Conservation (phyloP, 2,888 invertebrate genomes). For the Amphiduros pacificus region DNA sequence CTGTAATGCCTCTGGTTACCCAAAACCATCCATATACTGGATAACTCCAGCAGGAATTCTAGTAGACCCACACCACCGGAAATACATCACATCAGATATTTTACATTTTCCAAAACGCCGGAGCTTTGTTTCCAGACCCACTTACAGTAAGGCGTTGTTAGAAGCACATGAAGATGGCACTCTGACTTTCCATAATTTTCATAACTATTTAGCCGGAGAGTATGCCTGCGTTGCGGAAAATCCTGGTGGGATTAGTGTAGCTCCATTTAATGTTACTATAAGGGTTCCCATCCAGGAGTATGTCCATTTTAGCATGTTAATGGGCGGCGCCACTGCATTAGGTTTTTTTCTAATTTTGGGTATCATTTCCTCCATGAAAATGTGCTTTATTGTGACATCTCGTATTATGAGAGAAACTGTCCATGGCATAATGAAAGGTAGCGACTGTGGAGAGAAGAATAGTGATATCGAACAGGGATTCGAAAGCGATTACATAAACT, state of each 20-base stretch:
- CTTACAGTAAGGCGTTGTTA: not conserved
- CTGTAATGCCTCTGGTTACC: slow-evolving; percentile 20
- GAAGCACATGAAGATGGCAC: slow-evolving; percentile 7
- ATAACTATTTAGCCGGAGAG: slow-evolving; percentile 9
- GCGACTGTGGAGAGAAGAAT: too few relatives aligned
- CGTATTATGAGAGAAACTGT: too few relatives aligned
- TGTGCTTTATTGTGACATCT: too few relatives aligned
- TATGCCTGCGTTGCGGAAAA: slow-evolving; percentile 19
- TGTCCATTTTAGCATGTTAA: slow-evolving; percentile 34
- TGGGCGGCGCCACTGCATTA: slow-evolving; percentile 35
- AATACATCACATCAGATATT: slow-evolving; percentile 4
- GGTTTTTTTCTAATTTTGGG: slow-evolving; percentile 35
- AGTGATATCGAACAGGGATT: too few relatives aligned
- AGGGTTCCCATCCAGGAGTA: slow-evolving; percentile 23
- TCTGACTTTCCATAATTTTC: not conserved
- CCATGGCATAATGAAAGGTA: too few relatives aligned
- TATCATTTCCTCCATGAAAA: slow-evolving; percentile 28
- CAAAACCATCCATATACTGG: slow-evolving; percentile 22
- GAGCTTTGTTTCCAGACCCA: slow-evolving; percentile 2
- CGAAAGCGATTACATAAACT: not conserved
- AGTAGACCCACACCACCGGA: not conserved
- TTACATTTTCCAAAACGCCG: not conserved
- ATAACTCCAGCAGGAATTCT: slow-evolving; percentile 17
- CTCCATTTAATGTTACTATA: slow-evolving; percentile 31
- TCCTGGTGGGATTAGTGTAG: slow-evolving; percentile 33